Evolutionary conservation across 2,113 vertebrate species (phyloP), one percentile per base, ranked within the genome.

Genomic region (Engraulis encrasicolus): DNA sequence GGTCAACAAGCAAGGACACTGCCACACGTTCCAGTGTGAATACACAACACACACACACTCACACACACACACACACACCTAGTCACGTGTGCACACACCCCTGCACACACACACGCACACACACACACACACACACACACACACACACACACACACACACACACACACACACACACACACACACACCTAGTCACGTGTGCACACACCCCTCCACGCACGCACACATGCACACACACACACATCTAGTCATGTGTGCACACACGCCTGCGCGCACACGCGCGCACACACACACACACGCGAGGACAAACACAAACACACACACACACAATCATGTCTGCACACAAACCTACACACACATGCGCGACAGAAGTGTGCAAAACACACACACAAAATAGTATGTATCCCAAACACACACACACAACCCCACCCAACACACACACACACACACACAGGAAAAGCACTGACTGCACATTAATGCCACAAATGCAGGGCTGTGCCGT

Each of bases 1-100:
- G 91, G 90, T 91, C 87, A 80, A 40, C 71, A 83, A 23, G 58
- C 58, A 66, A 66, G 58, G 58, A 81, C 71, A 87, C 23, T 9
- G 31, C 12, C 66, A 12, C 45, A 79, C 52, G 45, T 80, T 77
- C 1, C 18, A 4, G 3, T 19, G 9, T 45, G 40, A 27, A 27
- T 71, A 82, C 48, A 85, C 83, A 77, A 45, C 45, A 58, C 27
- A 20, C 34, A 52, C 20, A 54, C 48, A 74, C 77, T 83, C 83
- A 71, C 49, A 7, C 52, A 23, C 54, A n/a, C 52, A 58, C 52
- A n/a, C 20, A 1, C 54, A 1, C 54, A 23, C 58, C 6, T 23
- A 27, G 19, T 3, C n/a, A 0, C 20, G 23, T 1, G 27, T 9
- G 23, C 58, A 61, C 58, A 61, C 58, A 61, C 58, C 58, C n/a